Conservation (phyloP, 1,140 invertebrate species). For the Drosophila melanica region DNA sequence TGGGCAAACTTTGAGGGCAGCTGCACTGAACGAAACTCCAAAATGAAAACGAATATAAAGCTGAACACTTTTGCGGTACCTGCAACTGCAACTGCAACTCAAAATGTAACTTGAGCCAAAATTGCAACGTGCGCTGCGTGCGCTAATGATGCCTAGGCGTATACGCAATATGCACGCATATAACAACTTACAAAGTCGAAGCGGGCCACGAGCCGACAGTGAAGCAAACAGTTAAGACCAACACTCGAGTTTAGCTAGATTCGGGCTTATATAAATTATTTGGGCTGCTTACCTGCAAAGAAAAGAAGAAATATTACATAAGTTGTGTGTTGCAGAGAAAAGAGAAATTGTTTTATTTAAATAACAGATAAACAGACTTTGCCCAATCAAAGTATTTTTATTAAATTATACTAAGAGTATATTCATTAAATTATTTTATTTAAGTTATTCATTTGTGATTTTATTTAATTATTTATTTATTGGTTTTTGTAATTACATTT, state of each 20-base stretch:
- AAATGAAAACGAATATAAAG: conserved; percentile 9
- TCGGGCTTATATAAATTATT: neutral
- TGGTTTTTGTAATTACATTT: too few relatives aligned
- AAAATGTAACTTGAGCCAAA: conserved; percentile 17
- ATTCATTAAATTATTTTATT: too few relatives aligned
- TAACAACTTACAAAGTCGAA: conserved; percentile 56
- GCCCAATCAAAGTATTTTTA: too few relatives aligned
- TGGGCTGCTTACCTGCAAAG: conserved; percentile 27
- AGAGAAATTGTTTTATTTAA: too few relatives aligned
- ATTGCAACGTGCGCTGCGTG: conserved; percentile 29
- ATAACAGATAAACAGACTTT: too few relatives aligned
- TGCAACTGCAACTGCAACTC: conserved; percentile 9
- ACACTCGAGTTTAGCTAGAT: neutral
- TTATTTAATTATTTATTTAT: too few relatives aligned
- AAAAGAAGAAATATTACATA: neutral
- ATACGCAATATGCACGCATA: conserved; percentile 61
- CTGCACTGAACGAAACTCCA: conserved; percentile 64
- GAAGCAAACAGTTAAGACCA: conserved; percentile 10
- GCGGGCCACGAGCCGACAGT: too few relatives aligned
- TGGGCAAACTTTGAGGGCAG: conserved; percentile 12
- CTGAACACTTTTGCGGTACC: neutral
- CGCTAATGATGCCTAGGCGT: conserved; percentile 63
- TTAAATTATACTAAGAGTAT: too few relatives aligned
- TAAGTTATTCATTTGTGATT: too few relatives aligned
- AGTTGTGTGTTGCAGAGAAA: neutral